Evolutionary conservation across 2,113 vertebrate genomes (phyloP).

Genomic region (Nematolebias whitei): DNA sequence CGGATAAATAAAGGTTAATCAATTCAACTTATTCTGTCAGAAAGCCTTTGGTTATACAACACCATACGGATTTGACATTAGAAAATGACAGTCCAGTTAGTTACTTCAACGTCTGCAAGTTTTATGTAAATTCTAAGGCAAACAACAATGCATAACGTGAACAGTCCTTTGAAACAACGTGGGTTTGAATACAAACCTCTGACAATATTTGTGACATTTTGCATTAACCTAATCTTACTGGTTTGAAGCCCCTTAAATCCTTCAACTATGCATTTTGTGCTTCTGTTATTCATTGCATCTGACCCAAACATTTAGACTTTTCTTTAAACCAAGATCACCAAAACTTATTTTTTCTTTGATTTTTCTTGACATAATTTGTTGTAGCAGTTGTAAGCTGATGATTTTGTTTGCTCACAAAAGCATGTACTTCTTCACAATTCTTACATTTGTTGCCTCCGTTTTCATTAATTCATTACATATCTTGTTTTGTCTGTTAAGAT

Average conservation of each 20-base stretch:
- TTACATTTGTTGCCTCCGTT: background rate
- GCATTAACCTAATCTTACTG: too few relatives aligned
- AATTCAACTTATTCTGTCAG: constrained; percentile 26
- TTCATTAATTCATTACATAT: background rate
- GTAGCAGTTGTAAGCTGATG: background rate
- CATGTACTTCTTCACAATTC: background rate
- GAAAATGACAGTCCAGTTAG: background rate
- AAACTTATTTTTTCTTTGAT: background rate
- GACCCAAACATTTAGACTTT: constrained; percentile 9
- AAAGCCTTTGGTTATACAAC: constrained; percentile 6
- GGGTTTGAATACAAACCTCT: constrained; percentile 1
- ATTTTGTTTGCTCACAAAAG: background rate
- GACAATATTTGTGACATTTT: background rate
- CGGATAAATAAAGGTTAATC: constrained; percentile 49
- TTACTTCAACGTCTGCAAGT: background rate
- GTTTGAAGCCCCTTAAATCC: background rate
- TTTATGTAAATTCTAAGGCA: background rate
- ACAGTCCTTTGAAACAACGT: too few relatives aligned
- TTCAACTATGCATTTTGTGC: background rate
- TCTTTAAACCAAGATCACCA: background rate
- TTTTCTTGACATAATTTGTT: background rate
- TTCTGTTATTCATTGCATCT: background rate
- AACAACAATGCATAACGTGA: background rate
- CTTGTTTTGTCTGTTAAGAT: background rate
- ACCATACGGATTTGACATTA: background rate